Conservation (phyloP, 2,888 invertebrate species). For the Mythimna vitellina region DNA sequence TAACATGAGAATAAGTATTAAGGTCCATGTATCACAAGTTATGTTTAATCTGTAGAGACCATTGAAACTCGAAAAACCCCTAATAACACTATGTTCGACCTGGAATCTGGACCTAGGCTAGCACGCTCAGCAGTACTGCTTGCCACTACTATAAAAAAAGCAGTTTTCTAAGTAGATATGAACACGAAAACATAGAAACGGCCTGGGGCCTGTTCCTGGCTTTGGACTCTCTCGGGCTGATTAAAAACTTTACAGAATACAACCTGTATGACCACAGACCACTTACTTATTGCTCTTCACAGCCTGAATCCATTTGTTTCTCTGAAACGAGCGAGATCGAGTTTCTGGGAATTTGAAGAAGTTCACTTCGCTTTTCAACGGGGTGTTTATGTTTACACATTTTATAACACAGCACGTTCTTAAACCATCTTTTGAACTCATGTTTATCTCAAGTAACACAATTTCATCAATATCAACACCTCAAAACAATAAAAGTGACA, state of each 20-base stretch:
- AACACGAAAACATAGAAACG: background rate
- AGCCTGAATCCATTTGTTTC: constrained; percentile 19
- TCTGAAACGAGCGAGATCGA: background rate
- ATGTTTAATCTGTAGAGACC: too few relatives aligned
- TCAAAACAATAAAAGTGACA: background rate
- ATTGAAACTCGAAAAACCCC: too few relatives aligned
- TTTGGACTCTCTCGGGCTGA: background rate
- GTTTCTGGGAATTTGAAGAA: constrained; percentile 23
- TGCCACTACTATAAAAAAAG: too few relatives aligned
- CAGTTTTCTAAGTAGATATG: too few relatives aligned
- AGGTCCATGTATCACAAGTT: too few relatives aligned
- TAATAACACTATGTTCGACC: too few relatives aligned
- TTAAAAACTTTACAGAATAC: background rate
- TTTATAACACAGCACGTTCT: constrained; percentile 26
- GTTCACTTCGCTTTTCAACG: constrained; percentile 5
- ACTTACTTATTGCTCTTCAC: constrained; percentile 33
- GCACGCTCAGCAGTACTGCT: too few relatives aligned
- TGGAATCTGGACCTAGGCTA: too few relatives aligned
- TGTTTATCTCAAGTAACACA: background rate
- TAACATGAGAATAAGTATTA: too few relatives aligned
- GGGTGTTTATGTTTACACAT: constrained; percentile 34
- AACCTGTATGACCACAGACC: background rate
- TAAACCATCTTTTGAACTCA: background rate
- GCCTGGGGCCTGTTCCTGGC: background rate
- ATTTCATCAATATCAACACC: background rate